Percentiles rank a stretch among this genome's conserved stretches.
Conservation (phyloP, 2,888 invertebrate species). For the Amphipyra tragopoginis region DNA sequence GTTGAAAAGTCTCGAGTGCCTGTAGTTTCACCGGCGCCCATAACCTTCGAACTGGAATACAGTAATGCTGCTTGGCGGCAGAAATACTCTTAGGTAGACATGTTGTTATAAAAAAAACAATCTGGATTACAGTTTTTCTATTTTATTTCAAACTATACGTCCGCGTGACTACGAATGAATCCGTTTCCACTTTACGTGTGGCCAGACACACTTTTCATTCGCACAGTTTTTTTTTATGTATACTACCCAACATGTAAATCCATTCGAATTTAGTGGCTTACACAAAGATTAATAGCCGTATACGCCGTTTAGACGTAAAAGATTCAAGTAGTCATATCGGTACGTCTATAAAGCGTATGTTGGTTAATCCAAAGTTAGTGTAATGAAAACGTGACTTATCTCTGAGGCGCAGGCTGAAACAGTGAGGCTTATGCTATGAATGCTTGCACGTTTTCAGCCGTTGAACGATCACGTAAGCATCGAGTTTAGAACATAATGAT, state of each 20-base stretch:
- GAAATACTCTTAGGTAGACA: no score
- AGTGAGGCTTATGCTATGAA: conserved; percentile 64
- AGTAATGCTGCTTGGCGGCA: no score
- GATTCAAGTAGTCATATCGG: conserved; percentile 26
- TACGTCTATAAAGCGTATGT: conserved; percentile 50
- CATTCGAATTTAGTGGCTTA: background rate
- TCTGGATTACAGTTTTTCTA: no score
- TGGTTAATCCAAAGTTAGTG: conserved; percentile 75
- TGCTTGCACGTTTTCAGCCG: conserved; percentile 70
- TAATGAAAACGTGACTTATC: conserved; percentile 85
- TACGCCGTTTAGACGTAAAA: conserved; percentile 24
- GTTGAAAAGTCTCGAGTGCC: no score
- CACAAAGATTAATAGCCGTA: conserved; percentile 6
- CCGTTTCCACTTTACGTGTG: no score
- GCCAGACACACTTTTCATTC: no score
- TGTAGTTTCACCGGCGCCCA: no score
- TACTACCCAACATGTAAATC: background rate
- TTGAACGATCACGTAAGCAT: conserved; percentile 58
- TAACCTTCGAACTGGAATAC: no score
- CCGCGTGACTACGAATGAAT: no score
- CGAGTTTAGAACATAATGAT: conserved; percentile 55
- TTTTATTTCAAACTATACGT: no score
- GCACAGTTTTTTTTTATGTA: no score
- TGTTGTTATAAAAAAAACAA: no score
- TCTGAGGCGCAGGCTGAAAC: conserved; percentile 71